phyloP scores from a whole-genome alignment of 2,888 invertebrate genomes.

The Sicus ferrugineus region DNA sequence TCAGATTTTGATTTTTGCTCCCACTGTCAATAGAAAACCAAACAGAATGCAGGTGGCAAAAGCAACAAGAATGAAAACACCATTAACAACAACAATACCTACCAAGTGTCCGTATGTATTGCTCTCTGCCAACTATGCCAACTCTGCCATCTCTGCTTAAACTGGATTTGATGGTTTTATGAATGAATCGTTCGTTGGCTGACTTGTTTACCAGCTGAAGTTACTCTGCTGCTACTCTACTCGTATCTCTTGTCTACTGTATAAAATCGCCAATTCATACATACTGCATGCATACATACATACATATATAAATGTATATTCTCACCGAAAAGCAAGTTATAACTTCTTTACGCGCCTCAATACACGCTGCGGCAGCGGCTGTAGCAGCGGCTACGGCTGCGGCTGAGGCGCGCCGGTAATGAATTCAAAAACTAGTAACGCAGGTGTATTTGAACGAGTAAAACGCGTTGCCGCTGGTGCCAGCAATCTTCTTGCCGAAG shows the following conservation, averaged over 20 bases:
- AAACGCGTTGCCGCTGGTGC: background rate
- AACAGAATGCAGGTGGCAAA: too few relatives aligned
- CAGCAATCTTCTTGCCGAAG: background rate
- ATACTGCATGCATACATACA: background rate
- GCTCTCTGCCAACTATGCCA: slow-evolving; percentile 38
- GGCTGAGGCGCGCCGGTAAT: too few relatives aligned
- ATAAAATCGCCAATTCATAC: too few relatives aligned
- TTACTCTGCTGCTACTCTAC: background rate
- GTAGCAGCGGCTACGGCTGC: too few relatives aligned
- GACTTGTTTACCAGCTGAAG: background rate
- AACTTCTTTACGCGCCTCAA: slow-evolving; percentile 16
- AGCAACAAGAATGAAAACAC: background rate
- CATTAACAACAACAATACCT: background rate
- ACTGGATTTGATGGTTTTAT: slow-evolving; percentile 54
- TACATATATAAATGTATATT: background rate
- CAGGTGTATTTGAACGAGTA: slow-evolving; percentile 35
- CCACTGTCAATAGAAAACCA: background rate
- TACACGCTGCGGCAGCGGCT: slow-evolving; percentile 12
- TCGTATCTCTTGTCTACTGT: too few relatives aligned
- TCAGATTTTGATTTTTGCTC: too few relatives aligned
- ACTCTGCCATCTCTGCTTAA: slow-evolving; percentile 43
- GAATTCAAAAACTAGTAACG: slow-evolving; percentile 36
- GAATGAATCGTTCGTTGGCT: slow-evolving; percentile 46
- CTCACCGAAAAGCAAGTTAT: background rate
- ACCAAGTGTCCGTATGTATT: too few relatives aligned